Conservation (phyloP, 2,888 invertebrate genomes). For the Lepidochrysops patricia region DNA sequence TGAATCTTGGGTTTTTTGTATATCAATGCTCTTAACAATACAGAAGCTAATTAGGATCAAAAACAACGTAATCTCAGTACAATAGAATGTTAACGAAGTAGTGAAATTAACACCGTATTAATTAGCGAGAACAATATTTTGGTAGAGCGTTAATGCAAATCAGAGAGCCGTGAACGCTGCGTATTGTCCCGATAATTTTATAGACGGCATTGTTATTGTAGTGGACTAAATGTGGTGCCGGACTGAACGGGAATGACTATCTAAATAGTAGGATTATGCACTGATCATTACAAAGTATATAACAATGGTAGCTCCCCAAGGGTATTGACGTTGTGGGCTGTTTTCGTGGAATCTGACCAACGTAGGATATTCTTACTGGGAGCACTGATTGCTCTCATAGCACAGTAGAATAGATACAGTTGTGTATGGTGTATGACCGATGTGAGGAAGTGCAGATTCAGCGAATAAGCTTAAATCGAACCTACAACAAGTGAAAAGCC, state of each 20-base stretch:
- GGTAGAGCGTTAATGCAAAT: slow-evolving; percentile 45
- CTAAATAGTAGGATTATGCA: background rate
- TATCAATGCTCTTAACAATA: background rate
- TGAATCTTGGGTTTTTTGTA: too few relatives aligned
- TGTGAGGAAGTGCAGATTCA: too few relatives aligned
- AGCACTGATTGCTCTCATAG: too few relatives aligned
- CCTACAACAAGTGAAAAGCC: too few relatives aligned
- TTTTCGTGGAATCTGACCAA: too few relatives aligned
- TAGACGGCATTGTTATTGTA: slow-evolving; percentile 27
- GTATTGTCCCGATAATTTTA: slow-evolving; percentile 28
- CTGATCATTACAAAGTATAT: background rate
- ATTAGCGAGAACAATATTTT: slow-evolving; percentile 38
- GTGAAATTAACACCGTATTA: slow-evolving; percentile 28
- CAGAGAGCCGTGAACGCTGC: slow-evolving; percentile 30
- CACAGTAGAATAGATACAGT: too few relatives aligned
- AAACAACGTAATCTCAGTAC: slow-evolving; percentile 13
- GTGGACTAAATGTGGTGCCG: slow-evolving; percentile 18
- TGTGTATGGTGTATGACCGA: too few relatives aligned
- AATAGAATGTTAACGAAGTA: slow-evolving; percentile 16
- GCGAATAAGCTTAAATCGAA: too few relatives aligned
- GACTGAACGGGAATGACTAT: slow-evolving; percentile 14
- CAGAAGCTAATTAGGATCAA: background rate
- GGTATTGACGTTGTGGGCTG: too few relatives aligned
- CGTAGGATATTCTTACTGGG: too few relatives aligned
- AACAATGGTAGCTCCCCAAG: background rate